Evolutionary conservation across 2,113 vertebrate species (phyloP), one percentile per base, ranked within the genome.

Genomic region (Sinocyclocheilus rhinocerous): DNA sequence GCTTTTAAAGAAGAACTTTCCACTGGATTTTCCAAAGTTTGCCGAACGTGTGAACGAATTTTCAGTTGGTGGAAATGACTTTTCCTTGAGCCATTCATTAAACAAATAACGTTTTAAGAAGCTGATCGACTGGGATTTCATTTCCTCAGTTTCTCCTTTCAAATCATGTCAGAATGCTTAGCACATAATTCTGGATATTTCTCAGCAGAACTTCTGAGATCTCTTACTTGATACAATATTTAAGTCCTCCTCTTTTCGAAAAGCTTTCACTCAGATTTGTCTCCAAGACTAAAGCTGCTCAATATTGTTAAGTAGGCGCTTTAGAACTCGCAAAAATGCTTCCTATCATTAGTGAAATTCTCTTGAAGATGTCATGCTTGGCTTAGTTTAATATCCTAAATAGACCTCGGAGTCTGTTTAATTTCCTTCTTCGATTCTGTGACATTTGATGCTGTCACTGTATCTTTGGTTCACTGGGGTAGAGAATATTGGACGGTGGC

Each of bases 351-450:
- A 87, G 39, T 24, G 78, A 69, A 82, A 82, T 87, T 39, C 86
- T 73, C 85, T 85, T 73, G 67, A 70, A 85, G 72, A 76, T 81
- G 78, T 84, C 78, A 78, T 78, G 88, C 78, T 87, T 87, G 85
- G 83, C 83, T 89, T 85, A 63, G 77, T 87, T 87, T 89, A 89
- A 89, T 89, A 87, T 89, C 88, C 88, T 84, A 77, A 87, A 78
- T 78, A 76, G 78, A 87, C 72, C 48, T 52, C 18, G 7, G 83
- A 50, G 77, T 84, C 80, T 42, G 63, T 65, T 89, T 89, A 84
- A 89, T 89, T 89, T 89, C 88, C 88, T 89, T 57, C 73, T 87
- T 59, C 78, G 88, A 89, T 87, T 82, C 75, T 39, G 61, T 73
- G 72, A 36, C 85, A 85, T 82, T 59, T 50, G 85, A 85, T 85